Conservation (phyloP, 2,113 vertebrate genomes). For the Eretmochelys imbricata region DNA sequence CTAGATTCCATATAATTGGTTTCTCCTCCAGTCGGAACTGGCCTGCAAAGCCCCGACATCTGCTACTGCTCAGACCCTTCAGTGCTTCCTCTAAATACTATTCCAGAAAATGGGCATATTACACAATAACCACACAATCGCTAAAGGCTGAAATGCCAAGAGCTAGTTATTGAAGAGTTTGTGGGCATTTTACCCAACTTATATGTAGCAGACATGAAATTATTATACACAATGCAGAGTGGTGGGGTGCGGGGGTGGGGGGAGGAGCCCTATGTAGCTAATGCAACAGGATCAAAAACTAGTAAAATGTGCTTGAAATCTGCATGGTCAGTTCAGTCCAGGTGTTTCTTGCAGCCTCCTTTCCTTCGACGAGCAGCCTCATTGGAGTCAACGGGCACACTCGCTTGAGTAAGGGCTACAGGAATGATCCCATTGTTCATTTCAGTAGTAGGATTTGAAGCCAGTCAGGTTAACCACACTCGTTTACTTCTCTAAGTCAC, state of each 20-base stretch:
- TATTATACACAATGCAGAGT: background rate
- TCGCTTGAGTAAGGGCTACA: background rate
- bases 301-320: too few species aligned
- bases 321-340: too few species aligned
- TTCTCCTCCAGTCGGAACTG: background rate
- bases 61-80: background rate
- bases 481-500: accelerated
- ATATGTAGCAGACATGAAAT: accelerated
- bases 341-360: too few species aligned
- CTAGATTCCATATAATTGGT: background rate
- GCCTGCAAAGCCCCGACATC: background rate
- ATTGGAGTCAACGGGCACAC: background rate
- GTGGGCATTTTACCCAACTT: background rate
- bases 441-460: accelerated
- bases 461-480: background rate
- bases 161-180: background rate
- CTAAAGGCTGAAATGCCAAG: background rate
- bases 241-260: too few species aligned
- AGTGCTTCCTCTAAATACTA: background rate
- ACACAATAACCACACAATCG: background rate
- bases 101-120: background rate
- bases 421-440: background rate
- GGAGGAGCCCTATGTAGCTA: background rate
- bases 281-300: too few species aligned
- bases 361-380: too few species aligned